Conservation (phyloP, 2,888 invertebrate genomes). For the Phrixothrix hirtus region DNA sequence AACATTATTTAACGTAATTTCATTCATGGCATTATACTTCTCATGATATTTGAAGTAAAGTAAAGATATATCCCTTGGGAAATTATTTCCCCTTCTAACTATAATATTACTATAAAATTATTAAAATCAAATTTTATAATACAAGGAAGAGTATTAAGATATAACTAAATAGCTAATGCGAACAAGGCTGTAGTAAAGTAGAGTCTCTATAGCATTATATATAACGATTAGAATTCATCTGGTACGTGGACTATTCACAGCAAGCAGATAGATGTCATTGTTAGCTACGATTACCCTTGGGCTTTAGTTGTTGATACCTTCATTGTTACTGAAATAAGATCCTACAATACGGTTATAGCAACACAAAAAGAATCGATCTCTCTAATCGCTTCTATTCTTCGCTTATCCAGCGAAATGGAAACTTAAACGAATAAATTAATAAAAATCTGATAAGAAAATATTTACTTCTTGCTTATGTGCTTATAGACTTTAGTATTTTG, state of each 20-base stretch:
- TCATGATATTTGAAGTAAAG: no score
- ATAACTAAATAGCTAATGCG: conserved; percentile 25
- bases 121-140: conserved; percentile 29
- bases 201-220: conserved; percentile 18
- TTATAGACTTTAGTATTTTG: no score
- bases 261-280: conserved; percentile 48
- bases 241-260: conserved; percentile 28
- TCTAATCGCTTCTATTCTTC: conserved; percentile 14
- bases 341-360: conserved; percentile 30
- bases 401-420: conserved; percentile 15
- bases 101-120: conserved; percentile 24
- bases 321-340: conserved; percentile 49
- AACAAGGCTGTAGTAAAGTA: conserved; percentile 17
- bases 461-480: no score
- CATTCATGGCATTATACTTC: no score
- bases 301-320: conserved; percentile 51
- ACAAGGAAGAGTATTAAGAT: conserved; percentile 20
- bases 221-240: conserved; percentile 19
- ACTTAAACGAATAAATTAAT: conserved; percentile 20
- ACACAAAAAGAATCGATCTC: conserved; percentile 31
- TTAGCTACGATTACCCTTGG: conserved; percentile 51
- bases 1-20: no score
- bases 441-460: no score
- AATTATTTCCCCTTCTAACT: no score
- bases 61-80: no score